These are phyloP conservation scores for Camptogramma bilineatum DNA, from an alignment of 2,888 invertebrate genomes.

Conservation along the genomic window DNA sequence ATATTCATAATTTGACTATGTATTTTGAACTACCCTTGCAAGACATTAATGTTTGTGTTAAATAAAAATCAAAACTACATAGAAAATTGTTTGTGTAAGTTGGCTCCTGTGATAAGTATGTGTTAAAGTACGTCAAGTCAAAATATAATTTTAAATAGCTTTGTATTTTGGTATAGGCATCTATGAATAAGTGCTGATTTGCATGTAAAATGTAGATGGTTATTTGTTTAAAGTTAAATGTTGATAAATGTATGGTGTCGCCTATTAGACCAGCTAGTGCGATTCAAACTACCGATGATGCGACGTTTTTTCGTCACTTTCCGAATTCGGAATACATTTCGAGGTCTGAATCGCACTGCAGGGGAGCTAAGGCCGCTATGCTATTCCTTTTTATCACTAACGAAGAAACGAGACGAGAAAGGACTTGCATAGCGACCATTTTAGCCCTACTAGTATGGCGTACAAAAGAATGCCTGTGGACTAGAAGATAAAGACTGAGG, in stretches of 20 bases:
- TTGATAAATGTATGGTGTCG: too few species aligned
- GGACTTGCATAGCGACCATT: too few species aligned
- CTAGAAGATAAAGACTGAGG: conserved; percentile 62
- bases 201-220: too few species aligned
- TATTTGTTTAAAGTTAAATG: too few species aligned
- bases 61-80: background rate
- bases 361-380: too few species aligned
- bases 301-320: too few species aligned
- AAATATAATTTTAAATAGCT: background rate
- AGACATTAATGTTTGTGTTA: background rate
- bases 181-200: background rate
- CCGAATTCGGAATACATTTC: too few species aligned
- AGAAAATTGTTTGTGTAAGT: background rate
- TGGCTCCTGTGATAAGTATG: conserved; percentile 1
- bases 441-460: background rate
- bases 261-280: too few species aligned
- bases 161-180: background rate
- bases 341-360: too few species aligned
- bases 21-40: conserved; percentile 10
- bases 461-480: conserved; percentile 20
- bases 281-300: too few species aligned
- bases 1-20: background rate
- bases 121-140: background rate
- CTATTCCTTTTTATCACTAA: too few species aligned
- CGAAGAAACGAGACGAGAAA: too few species aligned